phyloP scores from a whole-genome alignment of 2,113 vertebrate species.

The Stegastes partitus region DNA sequence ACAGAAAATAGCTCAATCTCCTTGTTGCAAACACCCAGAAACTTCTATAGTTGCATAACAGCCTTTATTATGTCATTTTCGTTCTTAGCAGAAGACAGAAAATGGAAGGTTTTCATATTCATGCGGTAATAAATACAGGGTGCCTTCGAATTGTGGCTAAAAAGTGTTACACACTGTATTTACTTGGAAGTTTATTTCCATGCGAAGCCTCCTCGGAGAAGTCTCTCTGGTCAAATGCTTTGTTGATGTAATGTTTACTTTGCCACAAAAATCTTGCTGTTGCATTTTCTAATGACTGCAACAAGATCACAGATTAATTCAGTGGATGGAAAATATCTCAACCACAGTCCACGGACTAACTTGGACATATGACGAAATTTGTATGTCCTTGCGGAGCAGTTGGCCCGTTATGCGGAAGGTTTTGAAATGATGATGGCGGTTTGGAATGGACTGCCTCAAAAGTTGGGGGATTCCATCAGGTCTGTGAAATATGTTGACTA shows the following conservation, averaged over 20 bases:
- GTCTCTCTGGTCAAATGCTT: conserved; percentile 59
- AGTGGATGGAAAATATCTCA: conserved; percentile 66
- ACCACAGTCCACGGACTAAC: conserved; percentile 39
- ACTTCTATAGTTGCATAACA: conserved; percentile 66
- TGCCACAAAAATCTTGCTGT: conserved; percentile 62
- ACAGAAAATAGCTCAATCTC: conserved; percentile 70
- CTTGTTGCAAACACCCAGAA: conserved; percentile 67
- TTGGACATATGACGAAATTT: conserved; percentile 39
- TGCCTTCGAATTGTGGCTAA: conserved; percentile 48
- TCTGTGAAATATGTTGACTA: conserved; percentile 50
- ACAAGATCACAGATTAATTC: conserved; percentile 60
- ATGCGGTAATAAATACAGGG: conserved; percentile 57
- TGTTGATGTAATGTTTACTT: conserved; percentile 74
- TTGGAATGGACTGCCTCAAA: conserved; percentile 39
- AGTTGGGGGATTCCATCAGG: conserved; percentile 39
- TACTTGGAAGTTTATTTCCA: conserved; percentile 50
- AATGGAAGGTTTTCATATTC: conserved; percentile 55
- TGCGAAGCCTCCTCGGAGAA: conserved; percentile 36
- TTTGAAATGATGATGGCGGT: conserved; percentile 38
- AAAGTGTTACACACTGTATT: conserved; percentile 51
- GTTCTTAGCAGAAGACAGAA: conserved; percentile 36
- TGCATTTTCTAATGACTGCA: conserved; percentile 59
- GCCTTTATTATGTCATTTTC: conserved; percentile 59
- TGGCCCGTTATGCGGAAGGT: conserved; percentile 13
- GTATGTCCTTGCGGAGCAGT: conserved; percentile 43